phyloP scores from a whole-genome alignment of 2,888 invertebrate genomes.

The Brenthis hecate region DNA sequence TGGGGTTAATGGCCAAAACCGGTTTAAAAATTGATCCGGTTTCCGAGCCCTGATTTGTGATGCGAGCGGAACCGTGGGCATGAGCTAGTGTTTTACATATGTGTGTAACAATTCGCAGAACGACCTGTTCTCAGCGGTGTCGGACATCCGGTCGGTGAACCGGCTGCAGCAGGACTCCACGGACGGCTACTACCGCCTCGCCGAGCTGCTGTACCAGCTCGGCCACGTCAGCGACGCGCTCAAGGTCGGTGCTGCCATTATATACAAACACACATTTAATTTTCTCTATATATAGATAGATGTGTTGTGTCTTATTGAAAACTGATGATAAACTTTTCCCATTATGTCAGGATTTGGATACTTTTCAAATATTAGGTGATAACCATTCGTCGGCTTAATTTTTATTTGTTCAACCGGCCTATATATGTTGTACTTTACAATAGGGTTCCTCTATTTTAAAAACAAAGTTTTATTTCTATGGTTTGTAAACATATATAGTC shows the following conservation, averaged over 20 bases:
- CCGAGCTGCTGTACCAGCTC: slow-evolving; percentile 91
- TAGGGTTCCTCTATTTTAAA: too few species aligned
- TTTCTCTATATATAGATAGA: not conserved
- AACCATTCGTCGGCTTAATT: too few species aligned
- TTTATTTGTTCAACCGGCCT: too few species aligned
- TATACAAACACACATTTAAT: not conserved
- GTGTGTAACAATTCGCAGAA: slow-evolving; percentile 65
- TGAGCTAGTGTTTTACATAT: not conserved
- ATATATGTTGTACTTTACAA: too few species aligned
- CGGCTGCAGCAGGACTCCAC: slow-evolving; percentile 96
- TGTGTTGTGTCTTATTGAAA: not conserved
- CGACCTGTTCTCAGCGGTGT: slow-evolving; percentile 92
- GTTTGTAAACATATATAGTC: too few species aligned
- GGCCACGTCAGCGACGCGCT: slow-evolving; percentile 96
- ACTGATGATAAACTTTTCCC: too few species aligned
- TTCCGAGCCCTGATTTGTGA: too few species aligned
- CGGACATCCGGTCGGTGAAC: slow-evolving; percentile 94
- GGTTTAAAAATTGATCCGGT: too few species aligned
- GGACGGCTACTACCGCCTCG: slow-evolving; percentile 91
- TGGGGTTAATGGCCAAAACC: too few species aligned
- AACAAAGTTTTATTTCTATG: too few species aligned
- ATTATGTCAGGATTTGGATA: too few species aligned
- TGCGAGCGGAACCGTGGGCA: not conserved
- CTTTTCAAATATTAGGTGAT: too few species aligned
- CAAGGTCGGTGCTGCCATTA: slow-evolving; percentile 77